These are phyloP conservation scores for Mesembrinibis cayennensis DNA, from an alignment of 2,113 vertebrate genomes.

Conservation along the genomic window DNA sequence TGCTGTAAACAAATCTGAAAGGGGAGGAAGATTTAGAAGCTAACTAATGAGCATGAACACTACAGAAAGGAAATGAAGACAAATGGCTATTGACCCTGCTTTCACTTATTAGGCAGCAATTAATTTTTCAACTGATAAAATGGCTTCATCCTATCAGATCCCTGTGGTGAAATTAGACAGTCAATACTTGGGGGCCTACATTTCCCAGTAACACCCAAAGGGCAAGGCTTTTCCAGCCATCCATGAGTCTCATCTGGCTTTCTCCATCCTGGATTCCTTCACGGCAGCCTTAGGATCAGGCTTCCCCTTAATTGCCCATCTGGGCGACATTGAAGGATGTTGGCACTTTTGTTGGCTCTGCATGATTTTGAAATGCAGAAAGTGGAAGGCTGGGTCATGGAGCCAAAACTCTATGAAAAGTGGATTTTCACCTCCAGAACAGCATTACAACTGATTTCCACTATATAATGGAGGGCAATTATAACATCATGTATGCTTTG, in stretches of 20 bases:
- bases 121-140: constrained; percentile 15
- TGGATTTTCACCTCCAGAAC: constrained; percentile 33
- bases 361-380: constrained; percentile 16
- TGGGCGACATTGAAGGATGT: background rate
- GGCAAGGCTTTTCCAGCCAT: background rate
- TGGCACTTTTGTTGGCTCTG: background rate
- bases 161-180: background rate
- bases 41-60: background rate
- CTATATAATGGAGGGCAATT: background rate
- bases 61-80: background rate
- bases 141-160: background rate
- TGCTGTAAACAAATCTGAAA: constrained; percentile 21
- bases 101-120: background rate
- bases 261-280: background rate
- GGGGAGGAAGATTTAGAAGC: background rate
- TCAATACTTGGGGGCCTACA: background rate
- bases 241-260: background rate
- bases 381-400: background rate
- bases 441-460: constrained; percentile 24
- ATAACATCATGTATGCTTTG: background rate
- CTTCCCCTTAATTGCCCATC: background rate
- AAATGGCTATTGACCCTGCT: background rate
- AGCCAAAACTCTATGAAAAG: constrained; percentile 5
- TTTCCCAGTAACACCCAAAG: background rate
- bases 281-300: background rate